phyloP scores from a whole-genome alignment of 30 jellyfish, hydroid and myxozoan species.

The Aurelia sp. region DNA sequence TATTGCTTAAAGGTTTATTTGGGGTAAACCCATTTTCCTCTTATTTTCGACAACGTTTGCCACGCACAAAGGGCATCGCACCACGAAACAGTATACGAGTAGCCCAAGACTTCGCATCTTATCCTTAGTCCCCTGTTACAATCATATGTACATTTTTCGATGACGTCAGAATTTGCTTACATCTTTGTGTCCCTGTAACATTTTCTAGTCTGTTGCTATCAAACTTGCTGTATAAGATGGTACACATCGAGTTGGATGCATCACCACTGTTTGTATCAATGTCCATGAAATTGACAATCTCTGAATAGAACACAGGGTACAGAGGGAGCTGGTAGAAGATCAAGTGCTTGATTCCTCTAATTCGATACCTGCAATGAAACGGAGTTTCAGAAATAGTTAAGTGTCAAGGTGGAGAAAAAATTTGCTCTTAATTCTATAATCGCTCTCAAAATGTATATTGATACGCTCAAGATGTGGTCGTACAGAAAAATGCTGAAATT shows the following conservation, averaged over 20 bases:
- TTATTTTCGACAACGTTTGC: no score
- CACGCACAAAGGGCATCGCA: no score
- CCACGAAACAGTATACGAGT: no score
- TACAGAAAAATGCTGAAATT: no score
- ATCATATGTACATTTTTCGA: conserved; percentile 84
- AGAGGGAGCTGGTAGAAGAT: conserved; percentile 94
- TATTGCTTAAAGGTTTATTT: no score
- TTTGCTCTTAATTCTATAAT: neutral
- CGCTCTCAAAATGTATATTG: no score
- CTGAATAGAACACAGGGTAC: conserved; percentile 91
- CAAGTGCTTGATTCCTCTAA: conserved; percentile 88
- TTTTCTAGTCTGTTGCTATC: conserved; percentile 87
- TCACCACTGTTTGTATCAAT: conserved; percentile 15
- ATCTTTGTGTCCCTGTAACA: conserved; percentile 79
- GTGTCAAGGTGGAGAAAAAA: neutral
- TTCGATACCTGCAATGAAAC: conserved; percentile 66
- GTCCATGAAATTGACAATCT: conserved; percentile 83
- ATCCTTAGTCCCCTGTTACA: conserved; percentile 56
- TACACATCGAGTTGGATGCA: conserved; percentile 74
- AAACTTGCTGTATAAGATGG: conserved; percentile 73
- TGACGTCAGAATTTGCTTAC: conserved; percentile 79
- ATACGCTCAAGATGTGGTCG: no score
- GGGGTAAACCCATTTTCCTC: no score
- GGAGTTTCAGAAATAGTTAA: neutral
- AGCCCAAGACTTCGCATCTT: no score